Base-by-base conservation (phyloP, 2,888 invertebrate genomes). In the Tromatobia lineatoria region DNA sequence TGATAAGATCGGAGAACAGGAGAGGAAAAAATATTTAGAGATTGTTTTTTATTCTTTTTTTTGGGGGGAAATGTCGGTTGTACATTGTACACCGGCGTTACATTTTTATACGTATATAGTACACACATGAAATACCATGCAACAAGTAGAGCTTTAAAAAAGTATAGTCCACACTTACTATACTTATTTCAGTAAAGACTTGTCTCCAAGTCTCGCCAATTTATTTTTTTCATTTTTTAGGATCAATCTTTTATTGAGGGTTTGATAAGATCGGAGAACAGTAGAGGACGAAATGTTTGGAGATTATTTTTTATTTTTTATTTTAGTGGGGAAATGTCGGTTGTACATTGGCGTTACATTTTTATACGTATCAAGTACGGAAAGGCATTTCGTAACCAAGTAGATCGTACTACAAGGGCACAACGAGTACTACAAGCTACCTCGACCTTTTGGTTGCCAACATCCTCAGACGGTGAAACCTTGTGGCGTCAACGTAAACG, bases 401-500 rank as follows among this genome's bases (percentile, higher is more conserved):
- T 50, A 50, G 50, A 50, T 50, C 50, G 8, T 50, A 50, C 18
- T 8, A 50, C 7, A 50, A 50, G 45, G 45, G 45, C 45, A 29
- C 18, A 73, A 61, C n/a, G 25, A 42, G 59, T n/a, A 61, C 47
- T 29, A 47, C 45, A 61, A 38, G 38, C 42, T 52, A 47, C 67
- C 38, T 54, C 38, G 23, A 75, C 61, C 61, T 71, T 25, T 54
- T 42, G 52, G 52, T 70, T 79, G 64, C 54, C 70, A 64, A 54
- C 42, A 79, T 79, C 71, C 78, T 79, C 52, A 3, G 54, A 23
- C 42, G 50, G 25, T 38, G 38, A 38, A 61, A 71, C 78, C 78
- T 75, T 81, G 69, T 81, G 69, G 61, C 15, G 50, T 52, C 61
- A 34, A 54, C 42, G n/a, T n/a, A 18, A n/a, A 76, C 69, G 70